Evolutionary conservation across 2,888 invertebrate species (phyloP).

Genomic region (Entomobrya multifasciata): DNA sequence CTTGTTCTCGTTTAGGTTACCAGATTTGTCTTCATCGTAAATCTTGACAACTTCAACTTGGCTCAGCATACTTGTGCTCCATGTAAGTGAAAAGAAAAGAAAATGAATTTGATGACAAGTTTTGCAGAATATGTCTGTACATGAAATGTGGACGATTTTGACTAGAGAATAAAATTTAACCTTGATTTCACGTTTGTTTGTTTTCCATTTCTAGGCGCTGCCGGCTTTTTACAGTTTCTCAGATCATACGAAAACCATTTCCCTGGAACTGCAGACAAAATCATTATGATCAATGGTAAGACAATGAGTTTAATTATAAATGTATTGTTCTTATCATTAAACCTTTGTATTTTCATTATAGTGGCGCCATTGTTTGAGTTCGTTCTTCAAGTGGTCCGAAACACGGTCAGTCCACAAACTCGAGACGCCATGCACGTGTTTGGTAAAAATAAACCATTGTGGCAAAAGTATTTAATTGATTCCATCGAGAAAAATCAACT

Average conservation of each 20-base stretch:
- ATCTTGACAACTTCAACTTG: conserved; percentile 67
- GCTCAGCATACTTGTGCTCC: conserved; percentile 65
- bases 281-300: conserved; percentile 68
- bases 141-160: too few relatives aligned
- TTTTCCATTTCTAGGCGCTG: conserved; percentile 41
- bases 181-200: too few relatives aligned
- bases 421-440: conserved; percentile 60
- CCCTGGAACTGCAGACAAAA: conserved; percentile 57
- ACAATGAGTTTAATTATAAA: too few relatives aligned
- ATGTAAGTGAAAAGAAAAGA: conserved; percentile 47
- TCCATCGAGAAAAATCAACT: conserved; percentile 60
- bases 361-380: conserved; percentile 63
- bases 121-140: too few relatives aligned
- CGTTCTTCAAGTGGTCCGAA: conserved; percentile 52
- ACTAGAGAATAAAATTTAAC: background rate
- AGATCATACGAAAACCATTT: conserved; percentile 62
- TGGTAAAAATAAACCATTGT: conserved; percentile 61
- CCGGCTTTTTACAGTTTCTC: conserved; percentile 61
- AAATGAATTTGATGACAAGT: too few relatives aligned
- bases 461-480: conserved; percentile 52
- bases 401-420: conserved; percentile 42
- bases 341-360: background rate
- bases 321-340: too few relatives aligned
- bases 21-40: conserved; percentile 53
- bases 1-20: conserved; percentile 47